Conservation (phyloP, 2,797 vertebrate genomes). For the Spinibarbus caldwelli region DNA sequence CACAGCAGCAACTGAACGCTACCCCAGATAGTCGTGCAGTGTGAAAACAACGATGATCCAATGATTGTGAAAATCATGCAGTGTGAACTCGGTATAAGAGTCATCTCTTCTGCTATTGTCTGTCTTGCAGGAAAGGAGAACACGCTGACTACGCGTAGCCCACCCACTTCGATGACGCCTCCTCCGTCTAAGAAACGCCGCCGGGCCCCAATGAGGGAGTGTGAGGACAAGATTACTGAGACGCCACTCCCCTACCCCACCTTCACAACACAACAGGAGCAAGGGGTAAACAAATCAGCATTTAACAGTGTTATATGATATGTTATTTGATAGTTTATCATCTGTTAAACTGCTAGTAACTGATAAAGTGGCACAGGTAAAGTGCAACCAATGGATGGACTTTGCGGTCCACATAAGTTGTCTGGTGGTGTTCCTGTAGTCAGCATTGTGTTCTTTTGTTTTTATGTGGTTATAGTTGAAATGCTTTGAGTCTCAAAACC, state of each 20-base stretch:
- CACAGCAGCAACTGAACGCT: too few relatives aligned
- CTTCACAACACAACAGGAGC: slow-evolving; percentile 54
- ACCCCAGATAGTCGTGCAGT: too few relatives aligned
- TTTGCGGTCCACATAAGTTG: not conserved
- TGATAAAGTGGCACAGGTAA: not conserved
- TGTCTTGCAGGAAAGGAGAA: slow-evolving; percentile 72
- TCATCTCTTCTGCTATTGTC: slow-evolving; percentile 6
- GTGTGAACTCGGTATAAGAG: too few relatives aligned
- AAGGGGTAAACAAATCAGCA: slow-evolving; percentile 64
- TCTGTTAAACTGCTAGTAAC: not conserved
- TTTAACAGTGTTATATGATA: not conserved
- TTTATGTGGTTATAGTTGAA: slow-evolving; percentile 61
- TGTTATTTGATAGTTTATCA: not conserved
- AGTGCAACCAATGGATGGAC: slow-evolving; percentile 1
- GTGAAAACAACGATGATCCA: too few relatives aligned
- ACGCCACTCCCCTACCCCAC: slow-evolving; percentile 51
- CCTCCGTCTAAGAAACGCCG: slow-evolving; percentile 71
- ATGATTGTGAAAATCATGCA: too few relatives aligned
- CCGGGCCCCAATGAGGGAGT: slow-evolving; percentile 57
- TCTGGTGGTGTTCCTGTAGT: not conserved
- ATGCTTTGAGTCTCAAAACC: slow-evolving; percentile 63
- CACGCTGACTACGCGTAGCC: slow-evolving; percentile 42
- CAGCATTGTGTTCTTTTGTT: slow-evolving; percentile 12
- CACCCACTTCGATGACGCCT: slow-evolving; percentile 52
- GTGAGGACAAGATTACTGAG: slow-evolving; percentile 71